Percentiles rank a stretch among this genome's conserved stretches.
phyloP scores from a whole-genome alignment of 2,797 vertebrate genomes.

The Tamandua tetradactyla region DNA sequence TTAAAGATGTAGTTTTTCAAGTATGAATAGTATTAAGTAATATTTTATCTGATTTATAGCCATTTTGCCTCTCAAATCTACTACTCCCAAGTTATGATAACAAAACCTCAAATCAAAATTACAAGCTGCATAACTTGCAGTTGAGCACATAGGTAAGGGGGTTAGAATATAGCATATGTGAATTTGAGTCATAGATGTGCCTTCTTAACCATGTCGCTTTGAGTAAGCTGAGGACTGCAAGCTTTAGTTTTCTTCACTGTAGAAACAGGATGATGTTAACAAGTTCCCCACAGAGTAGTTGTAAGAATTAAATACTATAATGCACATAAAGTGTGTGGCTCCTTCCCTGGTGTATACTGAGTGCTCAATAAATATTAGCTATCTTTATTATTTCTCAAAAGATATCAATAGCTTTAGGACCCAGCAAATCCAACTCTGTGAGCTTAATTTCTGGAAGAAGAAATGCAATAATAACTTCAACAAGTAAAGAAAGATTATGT shows the following conservation, averaged over 20 bases:
- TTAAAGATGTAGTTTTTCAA: not conserved
- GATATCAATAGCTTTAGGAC: not conserved
- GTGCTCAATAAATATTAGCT: not conserved
- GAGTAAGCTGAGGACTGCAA: not conserved
- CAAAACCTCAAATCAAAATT: not conserved
- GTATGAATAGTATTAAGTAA: not conserved
- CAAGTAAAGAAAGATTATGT: not conserved
- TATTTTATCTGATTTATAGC: not conserved
- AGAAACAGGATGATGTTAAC: not conserved
- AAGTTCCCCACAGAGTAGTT: not conserved
- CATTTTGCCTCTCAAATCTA: not conserved
- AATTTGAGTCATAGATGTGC: not conserved
- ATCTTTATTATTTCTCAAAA: constrained; percentile 25
- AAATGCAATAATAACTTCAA: not conserved
- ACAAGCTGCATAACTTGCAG: not conserved
- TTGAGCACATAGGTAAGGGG: not conserved
- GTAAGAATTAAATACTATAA: not conserved
- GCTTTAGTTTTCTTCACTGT: not conserved
- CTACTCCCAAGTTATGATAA: not conserved
- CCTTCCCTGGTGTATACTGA: not conserved
- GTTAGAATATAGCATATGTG: not conserved
- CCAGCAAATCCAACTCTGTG: not conserved
- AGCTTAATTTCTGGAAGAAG: not conserved
- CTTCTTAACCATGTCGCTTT: not conserved
- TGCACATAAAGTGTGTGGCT: not conserved